Percentiles rank a stretch among this genome's conserved stretches.
Evolutionary conservation across 1,140 invertebrate genomes (phyloP).

Genomic region (Bombus waltoni): DNA sequence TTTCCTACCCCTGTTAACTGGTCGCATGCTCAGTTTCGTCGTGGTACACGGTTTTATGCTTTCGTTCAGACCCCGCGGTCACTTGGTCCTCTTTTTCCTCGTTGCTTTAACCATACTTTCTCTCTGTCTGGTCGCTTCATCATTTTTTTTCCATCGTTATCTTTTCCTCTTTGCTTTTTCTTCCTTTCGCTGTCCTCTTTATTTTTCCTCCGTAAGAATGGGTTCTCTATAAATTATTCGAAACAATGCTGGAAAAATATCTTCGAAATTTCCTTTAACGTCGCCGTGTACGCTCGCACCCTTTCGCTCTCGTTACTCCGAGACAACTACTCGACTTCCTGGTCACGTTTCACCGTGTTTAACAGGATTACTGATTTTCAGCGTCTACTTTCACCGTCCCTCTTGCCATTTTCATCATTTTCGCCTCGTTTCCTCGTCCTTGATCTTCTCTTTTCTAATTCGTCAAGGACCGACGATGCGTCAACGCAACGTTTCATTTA

Average conservation of each 20-base stretch:
- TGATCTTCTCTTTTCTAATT: background rate
- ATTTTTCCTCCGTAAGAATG: background rate
- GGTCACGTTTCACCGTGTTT: slow-evolving; percentile 22
- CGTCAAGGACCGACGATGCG: too few species aligned
- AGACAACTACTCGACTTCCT: background rate
- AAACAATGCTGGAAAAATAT: background rate
- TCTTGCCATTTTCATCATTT: background rate
- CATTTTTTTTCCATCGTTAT: slow-evolving; percentile 26
- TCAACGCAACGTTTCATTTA: too few species aligned
- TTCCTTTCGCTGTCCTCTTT: slow-evolving; percentile 6
- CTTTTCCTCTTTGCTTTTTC: background rate
- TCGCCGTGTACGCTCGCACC: too few species aligned
- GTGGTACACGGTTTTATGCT: background rate
- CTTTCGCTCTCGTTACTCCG: background rate
- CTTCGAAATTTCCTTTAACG: background rate
- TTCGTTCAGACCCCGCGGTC: background rate
- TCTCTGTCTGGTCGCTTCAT: background rate
- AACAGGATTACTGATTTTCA: slow-evolving; percentile 16
- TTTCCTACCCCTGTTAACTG: background rate
- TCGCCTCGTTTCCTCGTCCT: background rate
- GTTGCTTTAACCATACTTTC: background rate
- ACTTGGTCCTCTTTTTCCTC: background rate
- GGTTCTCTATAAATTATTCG: background rate
- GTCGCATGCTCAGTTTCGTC: background rate
- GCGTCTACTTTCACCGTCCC: background rate